These are phyloP conservation scores for Ctenopoma multispine DNA, from an alignment of 2,797 vertebrate species.

Conservation along the genomic window DNA sequence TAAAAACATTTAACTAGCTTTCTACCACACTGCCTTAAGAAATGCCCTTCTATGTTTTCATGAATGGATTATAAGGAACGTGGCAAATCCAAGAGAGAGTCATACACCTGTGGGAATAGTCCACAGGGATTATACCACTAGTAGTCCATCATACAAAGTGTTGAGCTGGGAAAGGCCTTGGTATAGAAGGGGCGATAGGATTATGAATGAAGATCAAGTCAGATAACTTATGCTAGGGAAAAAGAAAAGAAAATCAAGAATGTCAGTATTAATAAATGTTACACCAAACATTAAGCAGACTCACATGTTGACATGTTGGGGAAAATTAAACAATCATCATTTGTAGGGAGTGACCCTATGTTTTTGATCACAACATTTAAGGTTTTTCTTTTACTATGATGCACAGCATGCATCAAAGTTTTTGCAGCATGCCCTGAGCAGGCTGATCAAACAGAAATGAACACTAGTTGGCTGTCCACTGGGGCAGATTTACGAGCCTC, in stretches of 20 bases:
- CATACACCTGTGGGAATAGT: constrained; percentile 7
- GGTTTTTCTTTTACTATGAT: neutral
- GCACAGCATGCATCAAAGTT: constrained; percentile 12
- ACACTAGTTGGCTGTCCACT: constrained; percentile 68
- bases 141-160: constrained; percentile 14
- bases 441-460: constrained; percentile 54
- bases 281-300: neutral
- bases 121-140: constrained; percentile 21
- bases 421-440: constrained; percentile 19
- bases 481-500: constrained; percentile 54
- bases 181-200: constrained; percentile 14
- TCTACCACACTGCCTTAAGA: neutral
- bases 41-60: neutral
- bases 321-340: neutral
- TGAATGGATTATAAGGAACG: neutral
- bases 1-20: neutral
- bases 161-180: constrained; percentile 3
- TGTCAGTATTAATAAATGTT: neutral
- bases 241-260: neutral
- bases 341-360: neutral
- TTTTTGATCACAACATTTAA: neutral
- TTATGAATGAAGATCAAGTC: constrained; percentile 48
- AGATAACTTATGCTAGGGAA: constrained; percentile 31
- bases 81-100: neutral
- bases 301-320: neutral